phyloP scores from a whole-genome alignment of 2,797 vertebrate genomes.

The Centropyge bicolor region DNA sequence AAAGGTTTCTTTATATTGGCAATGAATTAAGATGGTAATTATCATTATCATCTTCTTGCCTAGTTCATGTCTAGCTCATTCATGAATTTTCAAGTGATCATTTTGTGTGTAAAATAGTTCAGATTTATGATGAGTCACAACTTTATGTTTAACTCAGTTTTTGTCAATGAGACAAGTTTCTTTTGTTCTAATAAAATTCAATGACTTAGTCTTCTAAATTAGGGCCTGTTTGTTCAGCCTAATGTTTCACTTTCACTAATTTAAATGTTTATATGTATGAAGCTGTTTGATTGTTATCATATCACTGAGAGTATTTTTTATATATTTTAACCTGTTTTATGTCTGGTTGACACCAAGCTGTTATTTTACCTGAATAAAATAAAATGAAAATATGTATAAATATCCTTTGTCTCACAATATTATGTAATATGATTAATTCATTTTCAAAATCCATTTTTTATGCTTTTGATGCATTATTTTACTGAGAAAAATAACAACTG shows the following conservation, averaged over 20 bases:
- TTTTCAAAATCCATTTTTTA: not conserved
- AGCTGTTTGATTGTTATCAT: not conserved
- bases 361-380: too few species aligned
- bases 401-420: slow-evolving; percentile 1
- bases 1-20: slow-evolving; percentile 1
- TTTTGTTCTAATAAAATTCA: not conserved
- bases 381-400: too few species aligned
- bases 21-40: slow-evolving; percentile 1
- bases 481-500: too few species aligned
- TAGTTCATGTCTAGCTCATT: not conserved
- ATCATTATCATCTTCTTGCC: not conserved
- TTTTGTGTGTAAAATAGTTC: not conserved
- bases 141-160: not conserved
- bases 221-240: too few species aligned
- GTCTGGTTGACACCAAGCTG: too few species aligned
- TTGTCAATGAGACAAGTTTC: not conserved
- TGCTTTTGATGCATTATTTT: too few species aligned
- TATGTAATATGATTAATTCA: not conserved
- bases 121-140: not conserved
- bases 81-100: not conserved
- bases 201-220: too few species aligned
- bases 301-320: too few species aligned
- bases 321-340: too few species aligned
- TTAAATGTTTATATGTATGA: not conserved
- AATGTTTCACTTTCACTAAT: not conserved